A percentile compares a stretch with the other conserved stretches of the same genome.
These are phyloP conservation scores for Melolontha melolontha DNA, from an alignment of 2,888 invertebrate genomes.

Conservation along the genomic window DNA sequence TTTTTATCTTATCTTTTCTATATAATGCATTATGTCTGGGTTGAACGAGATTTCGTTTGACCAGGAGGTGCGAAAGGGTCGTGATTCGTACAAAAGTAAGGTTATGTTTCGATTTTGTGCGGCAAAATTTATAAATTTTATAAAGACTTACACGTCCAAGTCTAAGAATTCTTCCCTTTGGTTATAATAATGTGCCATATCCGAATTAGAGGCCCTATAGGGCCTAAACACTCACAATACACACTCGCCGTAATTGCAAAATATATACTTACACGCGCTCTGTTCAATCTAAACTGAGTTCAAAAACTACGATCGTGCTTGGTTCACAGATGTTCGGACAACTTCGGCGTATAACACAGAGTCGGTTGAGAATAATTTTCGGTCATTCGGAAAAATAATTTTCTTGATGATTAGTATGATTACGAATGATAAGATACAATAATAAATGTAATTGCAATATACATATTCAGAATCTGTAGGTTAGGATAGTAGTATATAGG, in stretches of 20 bases:
- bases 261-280: conserved; percentile 24
- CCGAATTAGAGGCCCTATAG: conserved; percentile 57
- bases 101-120: conserved; percentile 20
- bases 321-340: neutral
- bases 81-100: conserved; percentile 23
- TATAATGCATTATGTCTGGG: neutral
- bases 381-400: too few relatives aligned
- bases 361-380: too few relatives aligned
- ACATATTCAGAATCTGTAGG: too few relatives aligned
- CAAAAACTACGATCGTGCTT: conserved; percentile 13
- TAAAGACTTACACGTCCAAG: conserved; percentile 56
- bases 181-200: conserved; percentile 60
- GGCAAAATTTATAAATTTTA: conserved; percentile 27
- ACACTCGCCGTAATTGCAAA: conserved; percentile 47
- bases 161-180: conserved; percentile 51
- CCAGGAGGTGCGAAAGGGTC: conserved; percentile 1
- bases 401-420: too few relatives aligned
- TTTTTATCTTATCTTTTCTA: conserved; percentile 6
- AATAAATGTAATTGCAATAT: too few relatives aligned
- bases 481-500: too few relatives aligned
- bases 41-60: neutral
- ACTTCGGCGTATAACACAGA: neutral
- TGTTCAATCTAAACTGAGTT: conserved; percentile 24
- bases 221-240: conserved; percentile 57
- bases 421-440: too few relatives aligned